phyloP scores from a whole-genome alignment of 2,888 invertebrate genomes.

The Phyto melanocephala region DNA sequence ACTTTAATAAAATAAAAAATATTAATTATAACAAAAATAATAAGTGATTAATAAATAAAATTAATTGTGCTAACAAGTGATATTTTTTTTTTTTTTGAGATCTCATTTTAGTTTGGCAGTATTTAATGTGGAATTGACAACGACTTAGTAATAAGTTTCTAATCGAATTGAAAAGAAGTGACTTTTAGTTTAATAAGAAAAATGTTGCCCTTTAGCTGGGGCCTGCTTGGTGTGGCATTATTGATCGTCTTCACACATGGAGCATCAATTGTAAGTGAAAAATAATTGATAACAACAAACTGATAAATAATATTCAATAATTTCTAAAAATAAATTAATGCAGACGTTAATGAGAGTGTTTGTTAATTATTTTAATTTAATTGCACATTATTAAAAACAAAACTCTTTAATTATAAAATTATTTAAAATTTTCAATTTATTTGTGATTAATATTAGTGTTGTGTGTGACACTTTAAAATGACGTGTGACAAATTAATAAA shows the following conservation, averaged over 20 bases:
- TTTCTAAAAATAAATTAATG: neutral
- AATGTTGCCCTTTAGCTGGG: constrained; percentile 77
- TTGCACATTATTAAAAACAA: no score
- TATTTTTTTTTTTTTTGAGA: constrained; percentile 65
- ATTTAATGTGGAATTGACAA: constrained; percentile 64
- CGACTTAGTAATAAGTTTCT: constrained; percentile 56
- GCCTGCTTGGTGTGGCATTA: constrained; percentile 72
- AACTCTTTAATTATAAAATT: no score
- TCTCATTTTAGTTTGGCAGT: constrained; percentile 73
- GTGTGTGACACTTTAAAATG: no score
- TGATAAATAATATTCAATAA: neutral
- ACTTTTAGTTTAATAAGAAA: constrained; percentile 47
- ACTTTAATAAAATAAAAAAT: constrained; percentile 11
- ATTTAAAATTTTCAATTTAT: no score
- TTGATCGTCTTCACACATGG: constrained; percentile 72
- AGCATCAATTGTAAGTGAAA: constrained; percentile 74
- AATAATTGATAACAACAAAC: neutral
- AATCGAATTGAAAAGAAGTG: constrained; percentile 39
- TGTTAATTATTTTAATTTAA: no score
- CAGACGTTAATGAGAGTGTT: neutral
- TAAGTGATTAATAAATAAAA: neutral
- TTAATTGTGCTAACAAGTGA: constrained; percentile 55
- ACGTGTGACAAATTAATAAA: no score
- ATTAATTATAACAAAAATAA: neutral
- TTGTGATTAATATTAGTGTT: no score